Percentiles rank a stretch among this genome's conserved stretches.
phyloP scores from a whole-genome alignment of 2,888 invertebrate species.

The Myathropa florea region DNA sequence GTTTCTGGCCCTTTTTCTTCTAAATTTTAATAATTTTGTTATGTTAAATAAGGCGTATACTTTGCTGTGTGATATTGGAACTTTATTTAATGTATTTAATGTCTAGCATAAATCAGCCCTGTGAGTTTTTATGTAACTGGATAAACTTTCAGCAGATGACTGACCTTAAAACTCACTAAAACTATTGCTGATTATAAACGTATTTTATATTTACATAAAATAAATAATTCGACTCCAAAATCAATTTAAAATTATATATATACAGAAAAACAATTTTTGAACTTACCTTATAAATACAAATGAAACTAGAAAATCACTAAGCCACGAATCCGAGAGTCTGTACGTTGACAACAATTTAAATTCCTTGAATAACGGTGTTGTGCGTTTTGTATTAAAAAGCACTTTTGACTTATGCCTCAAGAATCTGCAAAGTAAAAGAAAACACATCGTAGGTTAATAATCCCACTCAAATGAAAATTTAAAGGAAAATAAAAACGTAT shows the following conservation, averaged over 20 bases:
- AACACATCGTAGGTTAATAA: neutral
- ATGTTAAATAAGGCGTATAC: too few species aligned
- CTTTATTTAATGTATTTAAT: too few species aligned
- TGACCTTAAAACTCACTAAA: too few species aligned
- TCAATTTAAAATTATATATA: neutral
- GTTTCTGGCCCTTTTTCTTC: too few species aligned
- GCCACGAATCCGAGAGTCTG: constrained; percentile 21
- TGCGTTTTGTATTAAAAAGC: constrained; percentile 7
- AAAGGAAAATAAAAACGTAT: neutral
- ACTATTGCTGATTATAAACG: too few species aligned
- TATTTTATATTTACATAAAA: neutral
- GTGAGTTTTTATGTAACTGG: too few species aligned
- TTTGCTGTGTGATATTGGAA: too few species aligned
- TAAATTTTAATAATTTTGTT: too few species aligned
- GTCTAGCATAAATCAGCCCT: too few species aligned
- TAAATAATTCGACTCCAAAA: neutral
- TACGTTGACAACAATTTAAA: neutral
- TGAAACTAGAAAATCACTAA: constrained; percentile 67
- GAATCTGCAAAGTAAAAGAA: constrained; percentile 45
- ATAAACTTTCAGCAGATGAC: too few species aligned
- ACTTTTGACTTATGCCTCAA: constrained; percentile 12
- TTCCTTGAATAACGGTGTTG: constrained; percentile 1
- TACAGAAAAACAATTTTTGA: neutral
- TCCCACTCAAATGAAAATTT: neutral
- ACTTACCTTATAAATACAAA: constrained; percentile 66